Conservation (phyloP, 2,113 vertebrate species). For the Xiphophorus hellerii region DNA sequence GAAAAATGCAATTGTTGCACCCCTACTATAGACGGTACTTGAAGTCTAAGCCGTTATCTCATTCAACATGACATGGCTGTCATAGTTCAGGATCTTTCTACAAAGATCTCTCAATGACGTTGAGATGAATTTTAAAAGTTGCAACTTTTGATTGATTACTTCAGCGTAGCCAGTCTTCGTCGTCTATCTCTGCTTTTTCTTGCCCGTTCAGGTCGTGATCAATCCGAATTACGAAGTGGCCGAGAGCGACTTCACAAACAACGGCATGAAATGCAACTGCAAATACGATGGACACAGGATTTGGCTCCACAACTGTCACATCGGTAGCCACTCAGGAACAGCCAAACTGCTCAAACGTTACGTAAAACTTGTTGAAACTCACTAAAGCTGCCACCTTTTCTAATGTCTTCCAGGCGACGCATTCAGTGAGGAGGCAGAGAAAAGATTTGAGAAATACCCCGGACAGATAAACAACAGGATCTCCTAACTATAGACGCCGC, state of each 20-base stretch:
- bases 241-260: constrained; percentile 98
- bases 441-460: constrained; percentile 91
- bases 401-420: constrained; percentile 84
- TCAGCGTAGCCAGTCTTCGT: not conserved
- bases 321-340: constrained; percentile 74
- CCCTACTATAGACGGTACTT: too few relatives aligned
- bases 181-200: not conserved
- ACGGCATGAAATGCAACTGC: constrained; percentile 98
- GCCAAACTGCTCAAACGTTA: not conserved
- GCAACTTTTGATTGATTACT: not conserved
- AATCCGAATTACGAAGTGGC: constrained; percentile 96
- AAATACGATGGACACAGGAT: constrained; percentile 97
- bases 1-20: too few relatives aligned
- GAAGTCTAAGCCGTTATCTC: too few relatives aligned
- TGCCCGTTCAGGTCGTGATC: constrained; percentile 87
- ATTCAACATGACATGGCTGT: too few relatives aligned
- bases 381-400: not conserved
- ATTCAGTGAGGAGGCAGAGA: constrained; percentile 94
- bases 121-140: not conserved
- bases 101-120: not conserved
- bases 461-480: constrained; percentile 96
- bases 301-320: constrained; percentile 97
- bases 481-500: constrained; percentile 70
- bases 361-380: not conserved
- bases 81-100: not conserved